Evolutionary conservation across 2,113 vertebrate species (phyloP), one percentile per base, ranked within the genome.

Genomic region (Gorsachius goisagi): DNA sequence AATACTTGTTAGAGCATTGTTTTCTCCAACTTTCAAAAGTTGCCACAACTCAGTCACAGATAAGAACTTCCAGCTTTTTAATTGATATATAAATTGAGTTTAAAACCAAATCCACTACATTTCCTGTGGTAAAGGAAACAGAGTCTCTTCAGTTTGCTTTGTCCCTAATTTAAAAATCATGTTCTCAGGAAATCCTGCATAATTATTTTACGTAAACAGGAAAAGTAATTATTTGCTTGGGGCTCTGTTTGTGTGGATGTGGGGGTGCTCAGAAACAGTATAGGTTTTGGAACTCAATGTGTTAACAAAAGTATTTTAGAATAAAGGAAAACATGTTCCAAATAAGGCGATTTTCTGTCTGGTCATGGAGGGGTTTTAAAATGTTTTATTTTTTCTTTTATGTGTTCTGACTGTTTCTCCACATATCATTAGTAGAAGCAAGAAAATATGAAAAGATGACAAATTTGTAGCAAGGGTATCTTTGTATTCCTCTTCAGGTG

Each of bases 81-180:
- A 93, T 85, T 96, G 85, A 90, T 97, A 88, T 67, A 92, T 95
- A 88, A 96, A 97, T 97, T 90, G 80, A 96, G 82, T 97, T 92
- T 94, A 94, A 91, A 90, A 75, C 92, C 82, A 95, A 94, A 93
- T 97, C 92, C 72, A 71, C 88, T 97, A 91, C 77, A 95, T 97
- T 97, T 98, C 93, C 94, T 96, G 92, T 96, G 68, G 73, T 97
- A 91, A 95, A 95, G 88, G 93, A 98, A 95, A 90, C 88, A 80
- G 80, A 96, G 80, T 95, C 81, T 97, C 96, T 97, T 97, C 89
- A 95, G 93, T 95, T 97, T 97, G 93, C 89, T 95, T 97, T 94
- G 84, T 93, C 52, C 64, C 50, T 98, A 97, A 97, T 98, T 98
- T 97, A 92, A 97, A 98, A 98, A 94, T 98, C 86, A 96, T 95